A percentile compares a stretch with the other conserved stretches of the same genome.
These are phyloP conservation scores for Erinaceus europaeus DNA, from an alignment of 2,113 vertebrate species.

Conservation along the genomic window DNA sequence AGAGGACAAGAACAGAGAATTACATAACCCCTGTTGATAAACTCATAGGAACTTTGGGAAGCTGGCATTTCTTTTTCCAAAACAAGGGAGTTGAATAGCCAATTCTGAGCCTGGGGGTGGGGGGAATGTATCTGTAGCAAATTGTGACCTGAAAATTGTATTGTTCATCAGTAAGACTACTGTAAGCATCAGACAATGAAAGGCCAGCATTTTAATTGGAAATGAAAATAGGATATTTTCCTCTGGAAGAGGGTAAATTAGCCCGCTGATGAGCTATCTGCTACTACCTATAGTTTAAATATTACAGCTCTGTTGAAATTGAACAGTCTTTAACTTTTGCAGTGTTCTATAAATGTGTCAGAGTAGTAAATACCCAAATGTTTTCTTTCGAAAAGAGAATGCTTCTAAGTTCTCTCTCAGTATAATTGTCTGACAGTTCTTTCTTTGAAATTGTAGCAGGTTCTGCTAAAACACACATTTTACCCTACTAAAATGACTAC, in stretches of 20 bases:
- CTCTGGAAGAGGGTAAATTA: not conserved
- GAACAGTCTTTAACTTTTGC: not conserved
- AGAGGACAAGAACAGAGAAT: not conserved
- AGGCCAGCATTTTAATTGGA: not conserved
- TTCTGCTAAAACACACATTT: not conserved
- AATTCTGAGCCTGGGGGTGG: not conserved
- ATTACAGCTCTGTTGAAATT: not conserved
- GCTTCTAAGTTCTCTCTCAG: not conserved
- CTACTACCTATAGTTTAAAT: not conserved
- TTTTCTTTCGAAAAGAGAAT: conserved; percentile 23
- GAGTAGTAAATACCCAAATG: not conserved
- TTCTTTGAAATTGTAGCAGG: not conserved
- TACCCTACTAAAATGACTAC: not conserved
- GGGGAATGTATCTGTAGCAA: not conserved
- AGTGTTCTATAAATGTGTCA: not conserved
- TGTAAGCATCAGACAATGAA: not conserved
- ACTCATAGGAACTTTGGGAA: conserved; percentile 45
- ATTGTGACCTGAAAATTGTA: not conserved
- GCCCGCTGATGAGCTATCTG: not conserved
- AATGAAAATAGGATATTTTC: not conserved
- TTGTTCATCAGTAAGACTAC: not conserved
- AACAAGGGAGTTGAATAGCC: not conserved
- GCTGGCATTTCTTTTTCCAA: conserved; percentile 12
- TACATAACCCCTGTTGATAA: conserved; percentile 56
- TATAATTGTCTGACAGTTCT: not conserved